Percentiles rank a stretch among this genome's conserved stretches.
Conservation (phyloP, 2,888 invertebrate genomes). For the Harpalus rubripes region DNA sequence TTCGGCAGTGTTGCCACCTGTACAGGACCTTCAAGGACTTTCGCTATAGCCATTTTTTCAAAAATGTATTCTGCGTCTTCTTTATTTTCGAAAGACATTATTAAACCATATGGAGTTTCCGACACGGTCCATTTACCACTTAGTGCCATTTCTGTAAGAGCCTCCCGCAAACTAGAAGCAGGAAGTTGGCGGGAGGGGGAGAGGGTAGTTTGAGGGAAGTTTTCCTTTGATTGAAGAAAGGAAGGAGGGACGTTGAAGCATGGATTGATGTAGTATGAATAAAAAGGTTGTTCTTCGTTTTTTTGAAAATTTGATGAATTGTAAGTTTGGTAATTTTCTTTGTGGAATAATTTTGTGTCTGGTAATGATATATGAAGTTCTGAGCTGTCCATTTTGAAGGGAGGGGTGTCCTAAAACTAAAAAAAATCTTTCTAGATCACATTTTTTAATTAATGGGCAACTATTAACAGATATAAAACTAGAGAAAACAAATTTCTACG, state of each 20-base stretch:
- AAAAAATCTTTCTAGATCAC: neutral
- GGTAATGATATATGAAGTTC: neutral
- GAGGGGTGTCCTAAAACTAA: slow-evolving; percentile 20
- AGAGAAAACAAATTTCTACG: slow-evolving; percentile 4
- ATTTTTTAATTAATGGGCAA: too few species aligned
- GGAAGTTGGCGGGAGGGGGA: neutral
- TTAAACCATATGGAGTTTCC: slow-evolving; percentile 74
- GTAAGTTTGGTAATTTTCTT: neutral
- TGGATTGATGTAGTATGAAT: slow-evolving; percentile 52
- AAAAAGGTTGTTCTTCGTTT: slow-evolving; percentile 19
- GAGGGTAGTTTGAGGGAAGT: neutral
- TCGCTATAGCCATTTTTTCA: slow-evolving; percentile 75
- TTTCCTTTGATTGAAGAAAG: neutral
- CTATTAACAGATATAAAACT: neutral
- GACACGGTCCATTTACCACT: slow-evolving; percentile 7
- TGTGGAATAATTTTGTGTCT: slow-evolving; percentile 7
- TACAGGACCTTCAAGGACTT: slow-evolving; percentile 75
- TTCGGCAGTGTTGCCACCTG: slow-evolving; percentile 76
- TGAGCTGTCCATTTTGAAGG: slow-evolving; percentile 10
- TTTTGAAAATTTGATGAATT: neutral
- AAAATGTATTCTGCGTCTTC: slow-evolving; percentile 76
- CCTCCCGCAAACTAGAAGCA: neutral
- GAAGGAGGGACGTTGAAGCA: slow-evolving; percentile 27
- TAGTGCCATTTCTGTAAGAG: neutral
- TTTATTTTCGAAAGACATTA: slow-evolving; percentile 76